phyloP scores from a whole-genome alignment of 2,113 vertebrate species.

The Alligator mississippiensis region DNA sequence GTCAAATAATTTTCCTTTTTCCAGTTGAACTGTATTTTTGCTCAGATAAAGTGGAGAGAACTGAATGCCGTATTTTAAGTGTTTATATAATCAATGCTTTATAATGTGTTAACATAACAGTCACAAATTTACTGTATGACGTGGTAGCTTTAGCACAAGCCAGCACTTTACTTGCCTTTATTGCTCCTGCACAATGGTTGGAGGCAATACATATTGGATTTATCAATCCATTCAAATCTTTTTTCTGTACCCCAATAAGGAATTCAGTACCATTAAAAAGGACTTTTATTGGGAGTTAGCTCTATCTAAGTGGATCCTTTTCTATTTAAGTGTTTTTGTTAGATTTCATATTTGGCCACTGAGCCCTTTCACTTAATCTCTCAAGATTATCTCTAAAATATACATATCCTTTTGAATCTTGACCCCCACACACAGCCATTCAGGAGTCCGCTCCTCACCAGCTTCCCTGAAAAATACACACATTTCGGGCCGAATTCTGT shows the following conservation, averaged over 20 bases:
- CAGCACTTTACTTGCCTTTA: neutral
- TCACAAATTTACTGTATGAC: too few relatives aligned
- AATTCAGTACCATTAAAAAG: neutral
- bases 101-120: neutral
- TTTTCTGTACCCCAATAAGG: neutral
- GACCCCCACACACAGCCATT: neutral
- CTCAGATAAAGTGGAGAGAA: neutral
- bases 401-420: neutral
- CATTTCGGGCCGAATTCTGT: too few relatives aligned
- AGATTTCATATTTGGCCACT: conserved; percentile 34
- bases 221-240: neutral
- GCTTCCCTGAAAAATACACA: neutral
- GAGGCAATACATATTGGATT: neutral
- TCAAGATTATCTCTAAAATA: conserved; percentile 23
- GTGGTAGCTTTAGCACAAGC: neutral
- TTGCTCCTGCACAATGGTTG: neutral
- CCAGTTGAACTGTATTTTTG: neutral
- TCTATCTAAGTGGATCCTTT: conserved; percentile 16
- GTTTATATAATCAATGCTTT: neutral
- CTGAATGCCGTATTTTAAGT: neutral
- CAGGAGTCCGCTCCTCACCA: neutral
- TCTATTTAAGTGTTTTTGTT: conserved; percentile 44
- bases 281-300: neutral
- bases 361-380: conserved; percentile 28
- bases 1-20: neutral